A percentile compares a stretch with the other conserved stretches of the same genome.
These are phyloP conservation scores for Aradus depressus DNA, from an alignment of 2,888 invertebrate species.

Conservation along the genomic window DNA sequence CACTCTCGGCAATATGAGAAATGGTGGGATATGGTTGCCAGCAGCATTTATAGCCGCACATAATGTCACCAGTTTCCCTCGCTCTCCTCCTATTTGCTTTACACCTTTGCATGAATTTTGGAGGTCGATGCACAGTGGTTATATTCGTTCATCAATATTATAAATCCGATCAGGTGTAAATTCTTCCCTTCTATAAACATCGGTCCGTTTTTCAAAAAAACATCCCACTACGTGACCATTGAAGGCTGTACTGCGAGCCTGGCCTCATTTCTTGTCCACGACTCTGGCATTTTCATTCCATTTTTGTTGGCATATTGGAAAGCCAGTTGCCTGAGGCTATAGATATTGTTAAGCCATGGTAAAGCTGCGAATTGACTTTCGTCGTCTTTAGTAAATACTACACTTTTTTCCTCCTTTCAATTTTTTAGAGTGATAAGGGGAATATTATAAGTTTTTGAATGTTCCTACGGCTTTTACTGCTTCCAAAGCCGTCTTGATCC, in stretches of 20 bases:
- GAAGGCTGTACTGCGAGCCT: constrained; percentile 14
- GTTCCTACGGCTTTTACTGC: too few relatives aligned
- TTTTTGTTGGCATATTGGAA: constrained; percentile 24
- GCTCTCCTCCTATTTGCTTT: constrained; percentile 32
- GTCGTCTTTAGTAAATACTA: too few relatives aligned
- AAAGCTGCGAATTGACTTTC: too few relatives aligned
- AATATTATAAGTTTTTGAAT: too few relatives aligned
- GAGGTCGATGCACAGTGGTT: constrained; percentile 30
- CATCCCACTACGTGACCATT: constrained; percentile 6
- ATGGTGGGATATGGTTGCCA: constrained; percentile 30
- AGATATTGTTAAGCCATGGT: too few relatives aligned
- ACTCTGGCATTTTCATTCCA: constrained; percentile 17
- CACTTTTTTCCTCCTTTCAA: too few relatives aligned
- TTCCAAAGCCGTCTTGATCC: too few relatives aligned
- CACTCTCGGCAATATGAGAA: constrained; percentile 31
- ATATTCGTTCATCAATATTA: constrained; percentile 31
- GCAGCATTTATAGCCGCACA: constrained; percentile 27
- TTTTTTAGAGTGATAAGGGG: too few relatives aligned
- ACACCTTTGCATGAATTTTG: constrained; percentile 26
- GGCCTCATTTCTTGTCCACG: constrained; percentile 23
- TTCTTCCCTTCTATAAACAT: constrained; percentile 18
- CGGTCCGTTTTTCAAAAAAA: constrained; percentile 22
- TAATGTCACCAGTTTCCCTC: constrained; percentile 30
- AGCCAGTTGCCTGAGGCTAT: constrained; percentile 23
- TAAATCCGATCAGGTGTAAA: constrained; percentile 25